Base-by-base conservation (phyloP, 2,797 vertebrate species). In the Micropoecilia bifurca region DNA sequence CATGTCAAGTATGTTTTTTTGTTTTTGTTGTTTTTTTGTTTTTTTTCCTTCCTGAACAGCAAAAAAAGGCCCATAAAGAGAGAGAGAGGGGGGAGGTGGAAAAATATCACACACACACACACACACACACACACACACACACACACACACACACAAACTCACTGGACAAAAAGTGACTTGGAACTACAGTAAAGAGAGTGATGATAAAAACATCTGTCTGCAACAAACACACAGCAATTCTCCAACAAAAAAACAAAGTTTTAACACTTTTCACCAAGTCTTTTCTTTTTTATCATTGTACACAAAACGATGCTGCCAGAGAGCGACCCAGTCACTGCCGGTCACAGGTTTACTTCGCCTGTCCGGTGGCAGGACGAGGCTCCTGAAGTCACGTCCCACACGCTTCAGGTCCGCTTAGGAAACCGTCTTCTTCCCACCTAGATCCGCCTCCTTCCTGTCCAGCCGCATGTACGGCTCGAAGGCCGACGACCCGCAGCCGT, bases 381-480 rank as follows among this genome's bases (percentile, higher is more conserved):
- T 80, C 41, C 69, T 3, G 59, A 2, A 63, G 25, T 61, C 76
- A 25, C 4, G 4, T 36, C 71, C 81, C 71, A 3, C 48, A 9
- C 22, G 76, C 48, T 3, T 39, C 57, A 0, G 74, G 68, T 84
- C 75, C 71, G 28, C 88, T 95, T 97, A 99, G 75, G 97, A 96
- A 86, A 96, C 94, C 0, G 96, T 95, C 91, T 97, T 97, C 93
- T 96, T 97, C 85, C 93, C 95, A 2, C 93, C 88, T 73, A 95
- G 83, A 80, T 96, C 94, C 25, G 48, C 85, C 77, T 95, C 97
- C 85, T 97, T 97, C 93, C 95, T 95, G 78, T 97, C 97, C 91
- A 97, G 95, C 80, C 96, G 93, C 75, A 94, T 95, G 94, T 98
- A 99, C 75, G 98, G 98, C 95, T 98, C 97, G 3, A 99, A 99